A percentile compares a stretch with the other conserved stretches of the same genome.
Evolutionary conservation across 35 echinoderm and acorn worm genomes (phyloP).

Genomic region (Eucidaris tribuloides): DNA sequence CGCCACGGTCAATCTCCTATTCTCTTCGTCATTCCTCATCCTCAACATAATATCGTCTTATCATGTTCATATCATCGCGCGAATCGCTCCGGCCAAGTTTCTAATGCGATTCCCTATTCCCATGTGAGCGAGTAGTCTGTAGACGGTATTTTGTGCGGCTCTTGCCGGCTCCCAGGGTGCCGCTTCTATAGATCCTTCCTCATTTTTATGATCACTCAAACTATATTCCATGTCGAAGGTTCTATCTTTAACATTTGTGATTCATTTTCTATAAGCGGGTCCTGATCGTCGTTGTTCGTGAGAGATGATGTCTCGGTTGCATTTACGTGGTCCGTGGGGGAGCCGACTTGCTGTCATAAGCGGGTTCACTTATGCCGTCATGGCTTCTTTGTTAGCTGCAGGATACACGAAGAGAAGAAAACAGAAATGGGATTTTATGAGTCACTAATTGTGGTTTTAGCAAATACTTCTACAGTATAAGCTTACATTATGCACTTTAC

Average conservation of each 20-base stretch:
- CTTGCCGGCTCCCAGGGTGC: conserved; percentile 33
- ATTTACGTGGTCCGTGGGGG: conserved; percentile 77
- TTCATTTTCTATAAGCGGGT: conserved; percentile 69
- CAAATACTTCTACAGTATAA: no score
- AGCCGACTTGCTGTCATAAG: conserved; percentile 72
- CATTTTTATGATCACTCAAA: conserved; percentile 40
- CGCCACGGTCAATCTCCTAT: conserved; percentile 84
- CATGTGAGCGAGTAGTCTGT: conserved; percentile 83
- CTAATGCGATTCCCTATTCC: conserved; percentile 80
- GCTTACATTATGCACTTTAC: no score
- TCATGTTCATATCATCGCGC: conserved; percentile 46
- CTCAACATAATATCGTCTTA: conserved; percentile 52
- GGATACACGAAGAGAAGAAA: conserved; percentile 16
- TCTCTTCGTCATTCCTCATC: conserved; percentile 43
- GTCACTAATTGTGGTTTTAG: no score
- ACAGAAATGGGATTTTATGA: no score
- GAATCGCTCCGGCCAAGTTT: conserved; percentile 54
- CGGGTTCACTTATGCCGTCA: conserved; percentile 91
- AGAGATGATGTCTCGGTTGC: conserved; percentile 84
- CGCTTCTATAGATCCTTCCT: conserved; percentile 42
- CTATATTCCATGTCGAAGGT: conserved; percentile 41
- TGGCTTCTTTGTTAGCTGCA: conserved; percentile 67
- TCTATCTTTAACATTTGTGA: conserved; percentile 61
- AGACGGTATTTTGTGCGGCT: conserved; percentile 89
- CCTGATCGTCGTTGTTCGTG: conserved; percentile 57